Evolutionary conservation across 2,888 invertebrate species (phyloP), one percentile per base, ranked within the genome.

Genomic region (Tolmerus cingulatus): DNA sequence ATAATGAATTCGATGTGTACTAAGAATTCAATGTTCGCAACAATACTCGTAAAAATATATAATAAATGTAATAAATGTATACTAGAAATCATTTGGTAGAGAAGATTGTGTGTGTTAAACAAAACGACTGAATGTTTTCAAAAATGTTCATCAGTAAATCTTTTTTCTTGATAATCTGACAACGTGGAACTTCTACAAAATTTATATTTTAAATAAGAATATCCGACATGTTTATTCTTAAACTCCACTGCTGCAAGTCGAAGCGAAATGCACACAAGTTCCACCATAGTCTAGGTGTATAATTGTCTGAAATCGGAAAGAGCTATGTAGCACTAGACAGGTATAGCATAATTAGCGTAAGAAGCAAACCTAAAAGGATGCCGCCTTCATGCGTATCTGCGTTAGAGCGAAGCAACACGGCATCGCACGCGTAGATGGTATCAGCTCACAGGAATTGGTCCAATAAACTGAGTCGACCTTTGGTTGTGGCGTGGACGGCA

Each of bases 381-480:
- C 7, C n/a, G 51, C 19, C 51, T 51, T 16, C 51, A 51, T 51
- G 51, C 51, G 51, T 66, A 66, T 66, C 9, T 66, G 19, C 66
- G 66, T 23, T 66, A 66, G 27, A 8, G 12, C 12, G 12, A 66
- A 9, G 51, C 51, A 79, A 30, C 30, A 1, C 27, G 8, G 12
- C 66, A 27, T 66, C 27, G 23, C 23, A 23, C 23, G 66, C 12
- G 66, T 19, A 27, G 66, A 66, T 66, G 23, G 27, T 23, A 66
- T 23, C 66, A 51, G 51, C 51, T n/a, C 66, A 9, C 27, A 51
- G 16, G 51, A 79, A 79, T 79, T 79, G n/a, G 79, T 79, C 79
- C 79, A 79, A 79, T 34, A 79, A 79, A 79, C 79, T 79, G 79
- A 30, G 79, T 30, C 30, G 79, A 79, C 79, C 79, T 79, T 79